Evolutionary conservation across 2,113 vertebrate species (phyloP), one percentile per base, ranked within the genome.

Genomic region (Euleptes europaea): DNA sequence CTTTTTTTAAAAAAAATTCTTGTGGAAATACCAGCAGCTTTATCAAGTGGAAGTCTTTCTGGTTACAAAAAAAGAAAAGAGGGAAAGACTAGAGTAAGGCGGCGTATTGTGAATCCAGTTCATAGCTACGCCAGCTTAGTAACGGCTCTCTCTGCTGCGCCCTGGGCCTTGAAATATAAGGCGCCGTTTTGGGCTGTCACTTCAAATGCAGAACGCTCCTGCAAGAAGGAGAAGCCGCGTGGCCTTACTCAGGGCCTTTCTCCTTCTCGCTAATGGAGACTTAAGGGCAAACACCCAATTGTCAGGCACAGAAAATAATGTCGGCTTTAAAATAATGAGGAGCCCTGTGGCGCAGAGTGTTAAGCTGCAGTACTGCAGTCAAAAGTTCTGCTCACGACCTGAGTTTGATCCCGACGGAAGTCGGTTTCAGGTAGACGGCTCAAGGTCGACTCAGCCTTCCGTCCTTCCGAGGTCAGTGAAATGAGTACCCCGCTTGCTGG

Each of bases 271-370:
- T 69, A 69, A 81, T 82, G 66, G 49, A 86, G 65, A 77, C 38
- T 82, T 81, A 71, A 47, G 84, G 76, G 84, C 76, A 84, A 77
- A 84, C 49, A 44, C 73, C 82, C 72, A 85, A 63, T 66, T 47
- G n/a, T 79, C 31, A 69, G 31, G 38, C 74, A 26, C 35, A 40
- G 26, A 31, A 3, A 49, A 51, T 79, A 42, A 79, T 67, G 40
- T 47, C 38, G 40, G 44, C 51, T 44, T 79, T 79, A 79, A 79
- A 71, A n/a, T n/a, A n/a, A n/a, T n/a, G n/a, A n/a, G n/a, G n/a
- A n/a, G n/a, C n/a, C n/a, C n/a, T n/a, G n/a, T n/a, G n/a, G n/a
- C n/a, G n/a, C n/a, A n/a, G n/a, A n/a, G n/a, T n/a, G n/a, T n/a
- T n/a, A n/a, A n/a, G n/a, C n/a, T n/a, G n/a, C n/a, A n/a, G n/a